These are phyloP conservation scores for Apostichopus japonicus DNA, from an alignment of 35 echinoderm and acorn worm genomes.

Conservation along the genomic window DNA sequence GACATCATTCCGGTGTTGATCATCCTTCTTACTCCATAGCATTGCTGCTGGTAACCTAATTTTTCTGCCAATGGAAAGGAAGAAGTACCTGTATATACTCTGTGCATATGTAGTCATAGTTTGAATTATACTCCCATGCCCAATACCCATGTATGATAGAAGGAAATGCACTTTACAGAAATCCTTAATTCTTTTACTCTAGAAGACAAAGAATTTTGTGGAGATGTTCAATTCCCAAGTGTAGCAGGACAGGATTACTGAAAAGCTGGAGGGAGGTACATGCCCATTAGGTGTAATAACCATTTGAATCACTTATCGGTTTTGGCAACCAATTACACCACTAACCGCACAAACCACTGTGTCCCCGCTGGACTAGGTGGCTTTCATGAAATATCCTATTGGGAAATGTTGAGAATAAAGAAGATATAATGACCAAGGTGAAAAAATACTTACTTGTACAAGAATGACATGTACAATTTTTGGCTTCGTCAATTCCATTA, in stretches of 20 bases:
- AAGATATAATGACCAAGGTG: not conserved
- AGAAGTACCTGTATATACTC: not conserved
- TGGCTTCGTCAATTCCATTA: constrained; percentile 14
- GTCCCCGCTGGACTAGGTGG: no score
- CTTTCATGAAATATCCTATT: no score
- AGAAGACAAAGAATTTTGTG: not conserved
- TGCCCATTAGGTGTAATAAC: not conserved
- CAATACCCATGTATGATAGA: not conserved
- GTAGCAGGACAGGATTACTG: not conserved
- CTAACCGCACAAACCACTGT: no score
- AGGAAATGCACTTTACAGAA: not conserved
- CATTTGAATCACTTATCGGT: no score
- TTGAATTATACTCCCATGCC: not conserved
- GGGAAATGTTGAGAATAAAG: not conserved
- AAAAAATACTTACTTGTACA: constrained; percentile 9
- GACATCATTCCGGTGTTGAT: not conserved
- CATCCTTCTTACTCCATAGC: constrained; percentile 62
- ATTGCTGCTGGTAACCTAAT: constrained; percentile 48
- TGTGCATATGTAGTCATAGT: not conserved
- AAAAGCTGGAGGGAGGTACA: not conserved
- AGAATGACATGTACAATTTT: constrained; percentile 17
- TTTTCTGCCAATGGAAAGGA: constrained; percentile 3
- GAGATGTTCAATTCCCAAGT: not conserved
- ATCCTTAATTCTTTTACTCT: not conserved
- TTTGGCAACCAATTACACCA: no score